Base-by-base conservation (phyloP, 2,113 vertebrate species). In the Actenoides lindsayi region DNA sequence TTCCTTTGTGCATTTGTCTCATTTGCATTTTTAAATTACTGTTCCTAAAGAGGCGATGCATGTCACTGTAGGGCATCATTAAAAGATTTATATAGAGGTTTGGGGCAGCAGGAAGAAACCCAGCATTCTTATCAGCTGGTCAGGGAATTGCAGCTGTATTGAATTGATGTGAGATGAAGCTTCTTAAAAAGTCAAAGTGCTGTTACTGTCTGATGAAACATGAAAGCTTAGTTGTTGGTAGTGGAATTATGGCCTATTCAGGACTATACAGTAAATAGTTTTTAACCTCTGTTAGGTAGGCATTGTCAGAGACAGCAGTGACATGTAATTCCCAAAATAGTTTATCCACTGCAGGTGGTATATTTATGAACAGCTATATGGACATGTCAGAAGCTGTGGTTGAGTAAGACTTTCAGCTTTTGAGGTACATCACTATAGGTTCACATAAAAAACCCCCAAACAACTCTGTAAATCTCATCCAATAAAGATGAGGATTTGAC, bases 21-120 rank as follows among this genome's bases (percentile, higher is more conserved):
- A 87, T 87, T 93, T 93, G 91, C 94, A 93, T 96, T 94, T 96
- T 94, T 82, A 96, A 96, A 82, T 89, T 82, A 82, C 82, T 82
- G 0, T 93, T 96, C 78, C 33, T 39, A 28, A 95, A 87, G 84
- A 93, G 70, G 37, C 19, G 5, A 79, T 91, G n/a, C 73, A 50
- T 95, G 84, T 90, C 80, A 95, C 77, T 78, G 80, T 86, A 89
- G 74, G 82, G 89, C 69, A 81, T 79, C 16, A 0, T 60, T 91
- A 53, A 35, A 93, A 91, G 87, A 93, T 90, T 76, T 83, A 87
- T 79, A 18, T 59, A 41, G 11, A 25, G 41, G 25, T 25, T 80
- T 82, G 31, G 80, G 88, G 59, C 67, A 94, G 70, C 54, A 27
- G 57, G 53, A 88, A 59, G 50, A 90, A 96, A 70, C 27, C 7